Evolutionary conservation across 2,113 vertebrate genomes (phyloP).

Genomic region (Grammomys surdaster): DNA sequence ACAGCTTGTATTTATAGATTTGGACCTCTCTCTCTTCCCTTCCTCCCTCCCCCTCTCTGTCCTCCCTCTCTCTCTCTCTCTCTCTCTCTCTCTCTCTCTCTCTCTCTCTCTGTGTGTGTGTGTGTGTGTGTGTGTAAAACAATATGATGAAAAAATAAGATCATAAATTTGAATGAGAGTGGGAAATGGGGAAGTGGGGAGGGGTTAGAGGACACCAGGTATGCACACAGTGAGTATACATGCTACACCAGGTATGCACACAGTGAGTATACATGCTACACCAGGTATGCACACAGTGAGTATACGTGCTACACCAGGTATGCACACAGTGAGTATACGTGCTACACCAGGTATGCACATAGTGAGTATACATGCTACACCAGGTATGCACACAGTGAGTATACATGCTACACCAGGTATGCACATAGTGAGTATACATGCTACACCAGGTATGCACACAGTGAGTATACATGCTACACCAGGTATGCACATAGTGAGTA

Average conservation of each 20-base stretch:
- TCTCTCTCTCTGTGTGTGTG: background rate
- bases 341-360: too few relatives aligned
- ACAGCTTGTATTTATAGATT: background rate
- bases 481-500: background rate
- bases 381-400: too few relatives aligned
- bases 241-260: too few relatives aligned
- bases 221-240: background rate
- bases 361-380: too few relatives aligned
- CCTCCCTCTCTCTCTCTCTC: background rate
- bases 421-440: too few relatives aligned
- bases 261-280: background rate
- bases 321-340: too few relatives aligned
- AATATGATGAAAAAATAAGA: background rate
- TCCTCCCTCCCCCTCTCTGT: background rate
- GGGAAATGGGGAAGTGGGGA: background rate
- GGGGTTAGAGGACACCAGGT: too few relatives aligned
- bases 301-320: too few relatives aligned
- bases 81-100: background rate
- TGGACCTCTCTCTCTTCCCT: background rate
- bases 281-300: too few relatives aligned
- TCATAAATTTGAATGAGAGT: background rate
- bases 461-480: too few relatives aligned
- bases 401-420: too few relatives aligned
- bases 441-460: too few relatives aligned
- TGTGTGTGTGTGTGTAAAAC: background rate